Percentiles rank a stretch among this genome's conserved stretches.
Evolutionary conservation across 2,113 vertebrate species (phyloP).

Genomic region (Nycticebus coucang): DNA sequence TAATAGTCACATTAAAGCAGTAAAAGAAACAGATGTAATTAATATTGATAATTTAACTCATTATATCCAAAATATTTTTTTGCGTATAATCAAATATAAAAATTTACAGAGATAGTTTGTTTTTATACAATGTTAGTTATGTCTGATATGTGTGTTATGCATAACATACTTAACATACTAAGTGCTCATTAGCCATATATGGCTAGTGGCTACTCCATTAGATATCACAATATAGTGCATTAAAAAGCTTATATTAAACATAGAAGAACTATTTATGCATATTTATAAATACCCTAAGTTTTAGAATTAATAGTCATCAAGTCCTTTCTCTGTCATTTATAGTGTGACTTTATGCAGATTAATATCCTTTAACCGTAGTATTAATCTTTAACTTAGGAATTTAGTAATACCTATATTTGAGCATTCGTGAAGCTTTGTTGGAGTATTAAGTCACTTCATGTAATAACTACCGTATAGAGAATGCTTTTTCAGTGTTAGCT

Average conservation of each 20-base stretch:
- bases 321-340: not conserved
- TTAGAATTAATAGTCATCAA: not conserved
- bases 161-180: slow-evolving; percentile 3
- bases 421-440: not conserved
- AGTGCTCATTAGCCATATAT: not conserved
- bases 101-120: not conserved
- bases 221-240: not conserved
- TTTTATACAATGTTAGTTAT: not conserved
- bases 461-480: not conserved
- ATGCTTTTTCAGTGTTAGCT: not conserved
- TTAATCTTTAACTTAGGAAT: not conserved
- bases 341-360: not conserved
- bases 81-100: not conserved
- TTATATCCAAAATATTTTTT: not conserved
- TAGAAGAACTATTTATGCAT: not conserved
- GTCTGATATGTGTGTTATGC: not conserved
- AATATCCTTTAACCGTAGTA: not conserved
- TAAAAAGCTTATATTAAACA: not conserved
- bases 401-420: not conserved
- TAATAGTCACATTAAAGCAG: not conserved
- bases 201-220: not conserved
- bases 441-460: not conserved
- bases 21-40: not conserved
- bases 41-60: not conserved
- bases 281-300: not conserved